phyloP scores from a whole-genome alignment of 2,888 invertebrate genomes.

The Napeogenes inachia region DNA sequence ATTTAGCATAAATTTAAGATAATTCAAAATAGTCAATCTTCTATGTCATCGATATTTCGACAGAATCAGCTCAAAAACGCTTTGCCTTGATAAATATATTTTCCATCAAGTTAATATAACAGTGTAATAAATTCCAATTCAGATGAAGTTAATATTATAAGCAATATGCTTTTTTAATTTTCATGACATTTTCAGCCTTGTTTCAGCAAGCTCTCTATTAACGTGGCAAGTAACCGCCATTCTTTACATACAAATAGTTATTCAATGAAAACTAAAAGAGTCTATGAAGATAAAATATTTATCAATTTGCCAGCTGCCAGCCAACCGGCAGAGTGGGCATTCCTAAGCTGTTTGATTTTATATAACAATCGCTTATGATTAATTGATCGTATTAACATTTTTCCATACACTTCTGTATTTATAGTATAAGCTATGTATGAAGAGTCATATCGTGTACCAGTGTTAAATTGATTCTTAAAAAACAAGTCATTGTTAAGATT shows the following conservation, averaged over 20 bases:
- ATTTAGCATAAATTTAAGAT: no score
- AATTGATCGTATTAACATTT: constrained; percentile 9
- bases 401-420: constrained; percentile 26
- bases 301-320: constrained; percentile 58
- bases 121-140: not conserved
- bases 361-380: constrained; percentile 18
- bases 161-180: constrained; percentile 13
- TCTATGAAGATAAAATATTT: constrained; percentile 66
- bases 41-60: no score
- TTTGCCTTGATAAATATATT: no score
- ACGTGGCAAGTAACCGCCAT: constrained; percentile 47
- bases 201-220: constrained; percentile 32
- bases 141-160: constrained; percentile 33
- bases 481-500: no score
- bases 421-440: constrained; percentile 35
- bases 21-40: no score
- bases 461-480: no score
- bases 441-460: no score
- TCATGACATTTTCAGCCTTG: no score
- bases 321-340: constrained; percentile 44
- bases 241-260: constrained; percentile 53
- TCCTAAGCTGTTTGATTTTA: constrained; percentile 44
- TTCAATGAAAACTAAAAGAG: constrained; percentile 67
- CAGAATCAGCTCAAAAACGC: no score
- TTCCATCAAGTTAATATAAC: no score